Conservation (phyloP, 2,113 vertebrate species). For the Hippocampus comes region DNA sequence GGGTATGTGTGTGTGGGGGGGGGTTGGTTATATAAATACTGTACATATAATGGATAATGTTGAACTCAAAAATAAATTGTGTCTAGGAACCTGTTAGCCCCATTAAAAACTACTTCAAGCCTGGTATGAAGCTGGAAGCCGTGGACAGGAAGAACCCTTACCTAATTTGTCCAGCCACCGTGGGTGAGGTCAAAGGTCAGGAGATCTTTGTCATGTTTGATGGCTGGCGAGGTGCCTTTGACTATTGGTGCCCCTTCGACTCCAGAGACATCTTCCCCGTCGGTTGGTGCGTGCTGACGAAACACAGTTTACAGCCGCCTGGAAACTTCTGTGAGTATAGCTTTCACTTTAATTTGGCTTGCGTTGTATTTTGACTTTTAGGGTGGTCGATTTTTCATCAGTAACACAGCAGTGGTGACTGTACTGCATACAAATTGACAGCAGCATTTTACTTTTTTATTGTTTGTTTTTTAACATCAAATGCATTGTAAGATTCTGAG, state of each 20-base stretch:
- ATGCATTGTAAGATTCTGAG: not conserved
- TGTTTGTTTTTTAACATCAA: not conserved
- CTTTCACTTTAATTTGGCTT: not conserved
- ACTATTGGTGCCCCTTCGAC: slow-evolving; percentile 95
- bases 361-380: not conserved
- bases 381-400: not conserved
- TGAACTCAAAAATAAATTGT: not conserved
- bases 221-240: slow-evolving; percentile 90
- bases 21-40: not conserved
- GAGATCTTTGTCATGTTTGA: slow-evolving; percentile 94
- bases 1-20: too few relatives aligned
- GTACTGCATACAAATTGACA: not conserved
- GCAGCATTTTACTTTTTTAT: not conserved
- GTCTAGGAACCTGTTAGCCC: slow-evolving; percentile 84
- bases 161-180: slow-evolving; percentile 92
- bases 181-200: slow-evolving; percentile 86
- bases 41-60: not conserved
- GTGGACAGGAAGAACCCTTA: slow-evolving; percentile 95
- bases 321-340: slow-evolving; percentile 76
- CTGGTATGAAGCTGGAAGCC: slow-evolving; percentile 95
- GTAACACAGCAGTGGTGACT: not conserved
- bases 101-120: slow-evolving; percentile 83
- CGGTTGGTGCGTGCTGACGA: slow-evolving; percentile 89
- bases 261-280: slow-evolving; percentile 95
- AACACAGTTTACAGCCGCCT: slow-evolving; percentile 89